Evolutionary conservation across 2,113 vertebrate genomes (phyloP).

Genomic region (Grantiella picta): DNA sequence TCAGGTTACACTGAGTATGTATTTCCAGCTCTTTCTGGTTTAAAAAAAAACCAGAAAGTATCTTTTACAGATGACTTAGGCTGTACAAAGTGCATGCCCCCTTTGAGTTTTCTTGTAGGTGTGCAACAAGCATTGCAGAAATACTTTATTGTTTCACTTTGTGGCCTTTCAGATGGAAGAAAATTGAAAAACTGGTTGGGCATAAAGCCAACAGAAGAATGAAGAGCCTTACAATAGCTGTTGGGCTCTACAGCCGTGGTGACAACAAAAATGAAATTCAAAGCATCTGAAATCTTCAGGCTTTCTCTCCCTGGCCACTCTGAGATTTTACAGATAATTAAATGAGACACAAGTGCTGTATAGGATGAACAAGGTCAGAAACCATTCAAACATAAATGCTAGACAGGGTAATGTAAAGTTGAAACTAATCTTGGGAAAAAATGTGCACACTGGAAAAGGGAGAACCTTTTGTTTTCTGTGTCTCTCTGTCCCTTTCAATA

Average conservation of each 20-base stretch:
- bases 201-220: background rate
- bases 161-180: background rate
- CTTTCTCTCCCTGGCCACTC: background rate
- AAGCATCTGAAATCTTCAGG: background rate
- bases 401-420: background rate
- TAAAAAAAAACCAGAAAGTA: background rate
- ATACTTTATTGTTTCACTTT: background rate
- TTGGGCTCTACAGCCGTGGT: background rate
- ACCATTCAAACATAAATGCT: background rate
- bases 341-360: conserved; percentile 5
- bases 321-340: conserved; percentile 28
- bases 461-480: background rate
- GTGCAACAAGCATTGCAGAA: background rate
- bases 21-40: background rate
- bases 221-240: background rate
- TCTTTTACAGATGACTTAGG: background rate
- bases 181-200: background rate
- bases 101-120: background rate
- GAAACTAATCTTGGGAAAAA: conserved; percentile 29
- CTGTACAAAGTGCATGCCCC: background rate
- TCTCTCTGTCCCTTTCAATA: background rate
- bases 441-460: background rate
- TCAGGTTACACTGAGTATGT: background rate
- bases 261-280: conserved; percentile 40
- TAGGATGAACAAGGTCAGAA: conserved; percentile 43